Evolutionary conservation across 2,113 vertebrate genomes (phyloP), one percentile per base, ranked within the genome.

Genomic region (Rhombomys opimus): DNA sequence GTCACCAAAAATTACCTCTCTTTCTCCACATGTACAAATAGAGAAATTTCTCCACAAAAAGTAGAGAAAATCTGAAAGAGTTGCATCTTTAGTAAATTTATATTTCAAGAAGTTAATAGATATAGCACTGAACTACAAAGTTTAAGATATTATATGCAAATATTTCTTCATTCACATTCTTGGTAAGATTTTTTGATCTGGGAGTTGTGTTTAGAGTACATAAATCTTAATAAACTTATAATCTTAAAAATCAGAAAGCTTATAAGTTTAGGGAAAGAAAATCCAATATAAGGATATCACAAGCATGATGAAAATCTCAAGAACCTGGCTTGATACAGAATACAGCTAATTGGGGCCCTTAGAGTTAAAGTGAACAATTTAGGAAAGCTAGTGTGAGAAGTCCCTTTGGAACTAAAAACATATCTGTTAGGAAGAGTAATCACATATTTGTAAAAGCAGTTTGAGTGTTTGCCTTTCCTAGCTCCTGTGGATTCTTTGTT

Each of bases 1-100:
- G 76, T 95, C 88, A 94, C 13, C 50, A 92, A 92, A 86, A 96
- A 95, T 95, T 95, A 93, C 85, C 70, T 95, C 22, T 92, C 25
- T 70, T 88, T 87, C 84, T 35, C 67, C 14, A 22, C 27, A 73
- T 87, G 25, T 78, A 70, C 25, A 90, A 52, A 50, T 75, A 86
- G 23, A 87, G 32, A 65, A 50, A 72, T 90, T 77, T 57, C 15
- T 61, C 70, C 17, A 75, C 30, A 89, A 90, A 73, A 82, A 90
- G 50, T 46, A 13, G 0, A 92, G 10, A 52, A 67, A 94, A 86
- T 93, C 38, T 54, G 20, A 90, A 89, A 72, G 3, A n/a, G 10
- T 38, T 75, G 2, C 2, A 13, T 38, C 10, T 77, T 72, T 80
- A 95, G 80, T 85, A 84, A 77, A 67, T 67, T 63, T 92, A 22